Evolutionary conservation across 2,797 vertebrate species (phyloP), one percentile per base, ranked within the genome.

Genomic region (Knipowitschia caucasica): DNA sequence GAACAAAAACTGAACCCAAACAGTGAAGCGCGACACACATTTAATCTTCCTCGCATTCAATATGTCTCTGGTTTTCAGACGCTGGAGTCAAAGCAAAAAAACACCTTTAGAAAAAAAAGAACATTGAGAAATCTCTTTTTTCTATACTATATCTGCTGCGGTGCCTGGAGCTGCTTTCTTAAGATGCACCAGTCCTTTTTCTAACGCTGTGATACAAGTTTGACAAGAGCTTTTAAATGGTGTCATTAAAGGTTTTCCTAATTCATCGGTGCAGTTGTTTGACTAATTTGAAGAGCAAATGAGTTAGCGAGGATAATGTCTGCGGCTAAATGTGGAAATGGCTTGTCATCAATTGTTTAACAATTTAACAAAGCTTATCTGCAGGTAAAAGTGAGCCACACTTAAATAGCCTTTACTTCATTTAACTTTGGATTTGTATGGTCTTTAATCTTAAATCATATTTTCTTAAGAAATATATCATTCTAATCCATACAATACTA

Each of bases 41-140:
- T 85, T 79, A 69, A 87, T 86, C 78, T 80, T 82, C 67, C 75
- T 82, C 76, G 61, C 69, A 77, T 86, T 82, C 77, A 83, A 79
- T 83, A 81, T 78, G 75, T 81, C 79, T 83, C 67, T 69, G 74
- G 64, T 78, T 71, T 83, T 76, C 66, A 74, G 67, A 74, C 67
- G 54, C 50, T 58, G 38, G 45, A 74, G 68, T 67, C 62, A 42
- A 43, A 52, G 64, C 35, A 71, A 82, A 78, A 78, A 65, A 80
- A 66, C 64, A 64, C 38, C 51, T 50, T 50, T 51, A 55, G 59
- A 71, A 69, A 75, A 80, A 54, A 56, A 67, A 60, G 69, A 69
- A 75, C 77, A 49, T 60, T 70, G 65, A 80, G 78, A 78, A 79
- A 81, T 77, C 42, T 50, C 18, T 66, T 49, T 66, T 75, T 72